Evolutionary conservation across 2,888 invertebrate genomes (phyloP).

Genomic region (Aethes cnicana): DNA sequence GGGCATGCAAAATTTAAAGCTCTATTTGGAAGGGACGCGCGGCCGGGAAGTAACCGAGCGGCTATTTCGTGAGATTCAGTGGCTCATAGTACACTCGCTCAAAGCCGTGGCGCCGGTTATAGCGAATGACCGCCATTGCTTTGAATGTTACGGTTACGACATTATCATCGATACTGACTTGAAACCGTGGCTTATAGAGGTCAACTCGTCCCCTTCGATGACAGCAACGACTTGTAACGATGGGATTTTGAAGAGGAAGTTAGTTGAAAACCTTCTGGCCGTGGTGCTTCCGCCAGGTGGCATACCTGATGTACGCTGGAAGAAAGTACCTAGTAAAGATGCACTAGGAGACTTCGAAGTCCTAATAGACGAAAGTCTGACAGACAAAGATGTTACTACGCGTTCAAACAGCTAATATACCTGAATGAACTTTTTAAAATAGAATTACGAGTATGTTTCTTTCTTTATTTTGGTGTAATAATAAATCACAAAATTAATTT

Average conservation of each 20-base stretch:
- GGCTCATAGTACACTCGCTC: slow-evolving; percentile 94
- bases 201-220: slow-evolving; percentile 96
- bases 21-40: slow-evolving; percentile 94
- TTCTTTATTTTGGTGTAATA: no score
- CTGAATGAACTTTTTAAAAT: no score
- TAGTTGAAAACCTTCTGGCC: slow-evolving; percentile 94
- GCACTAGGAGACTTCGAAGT: slow-evolving; percentile 91
- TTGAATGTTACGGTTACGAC: slow-evolving; percentile 96
- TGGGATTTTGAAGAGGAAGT: slow-evolving; percentile 94
- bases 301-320: slow-evolving; percentile 92
- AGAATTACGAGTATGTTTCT: no score
- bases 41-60: slow-evolving; percentile 93
- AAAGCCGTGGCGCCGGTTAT: slow-evolving; percentile 95
- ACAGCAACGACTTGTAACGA: slow-evolving; percentile 96
- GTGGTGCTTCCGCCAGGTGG: slow-evolving; percentile 93
- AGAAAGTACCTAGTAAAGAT: slow-evolving; percentile 88
- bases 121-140: slow-evolving; percentile 94
- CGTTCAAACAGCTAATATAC: no score
- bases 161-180: slow-evolving; percentile 96
- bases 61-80: slow-evolving; percentile 93
- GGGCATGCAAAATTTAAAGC: slow-evolving; percentile 92
- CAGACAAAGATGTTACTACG: slow-evolving; percentile 84
- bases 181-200: slow-evolving; percentile 96
- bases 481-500: no score
- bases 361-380: slow-evolving; percentile 89